Base-by-base conservation (phyloP, 2,888 invertebrate genomes). In the Neoscelio sp. region DNA sequence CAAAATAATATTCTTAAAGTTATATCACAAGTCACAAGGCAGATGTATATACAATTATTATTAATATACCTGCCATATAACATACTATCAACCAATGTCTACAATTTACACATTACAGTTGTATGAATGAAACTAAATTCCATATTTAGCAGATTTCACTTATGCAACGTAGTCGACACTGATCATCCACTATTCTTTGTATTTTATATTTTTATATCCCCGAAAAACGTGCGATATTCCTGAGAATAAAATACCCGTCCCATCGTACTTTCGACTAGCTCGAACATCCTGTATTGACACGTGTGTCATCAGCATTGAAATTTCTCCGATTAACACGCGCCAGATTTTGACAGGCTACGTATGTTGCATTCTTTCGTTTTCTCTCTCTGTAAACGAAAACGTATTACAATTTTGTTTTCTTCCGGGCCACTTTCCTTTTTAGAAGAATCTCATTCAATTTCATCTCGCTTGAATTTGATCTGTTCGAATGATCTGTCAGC, bases 281-380 rank as follows among this genome's bases (percentile, higher is more conserved):
- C 30, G 4, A 73, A 76, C 44, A 52, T 44, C 28, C 46, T 48
- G 33, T 64, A 40, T 12, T 30, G 30, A 74, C 26, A 30, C 58
- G 60, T 67, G 46, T 44, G 58, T 77, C 42, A 75, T 62, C 64
- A 46, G 48, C 42, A 67, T 30, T 33, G 79, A 81, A 71, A 73
- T 88, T 88, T 88, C 88, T 85, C 88, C 82, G 82, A 83, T 89
- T 88, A 87, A 81, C 87, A 82, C 84, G 85, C 78, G 82, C 84
- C 81, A 85, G 84, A 81, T 80, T 77, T 46, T 60, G 75, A 78
- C 56, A 50, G 54, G 58, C 68, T 35, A 64, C 52, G 46, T 74
- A 58, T 28, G 35, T 64, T 76, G 38, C 46, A 73, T 80, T 80
- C 75, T 80, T 76, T 75, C 52, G 73, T 83, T 83, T 84, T 82